phyloP scores from a whole-genome alignment of 2,113 vertebrate species.

The Catharus bicknelli region DNA sequence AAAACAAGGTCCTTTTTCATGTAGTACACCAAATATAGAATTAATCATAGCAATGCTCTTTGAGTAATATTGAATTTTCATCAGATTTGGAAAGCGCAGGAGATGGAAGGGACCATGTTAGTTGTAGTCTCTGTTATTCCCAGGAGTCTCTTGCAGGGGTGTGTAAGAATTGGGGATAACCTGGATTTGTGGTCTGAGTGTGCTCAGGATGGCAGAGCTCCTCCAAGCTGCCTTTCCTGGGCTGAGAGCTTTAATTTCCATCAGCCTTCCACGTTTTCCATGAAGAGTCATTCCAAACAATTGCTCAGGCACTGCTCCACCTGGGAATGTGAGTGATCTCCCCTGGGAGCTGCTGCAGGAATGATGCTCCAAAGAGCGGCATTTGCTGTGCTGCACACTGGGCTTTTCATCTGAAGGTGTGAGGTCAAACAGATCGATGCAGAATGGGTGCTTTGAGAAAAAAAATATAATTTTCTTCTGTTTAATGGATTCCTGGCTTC shows the following conservation, averaged over 20 bases:
- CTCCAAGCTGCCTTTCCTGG: background rate
- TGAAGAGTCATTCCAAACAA: background rate
- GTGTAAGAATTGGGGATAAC: background rate
- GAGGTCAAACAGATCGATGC: background rate
- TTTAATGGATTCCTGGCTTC: background rate
- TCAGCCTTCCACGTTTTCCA: background rate
- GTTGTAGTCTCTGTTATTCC: background rate
- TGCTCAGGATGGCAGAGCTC: background rate
- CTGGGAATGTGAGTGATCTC: background rate
- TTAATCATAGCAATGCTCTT: background rate
- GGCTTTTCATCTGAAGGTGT: background rate
- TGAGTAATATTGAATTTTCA: background rate
- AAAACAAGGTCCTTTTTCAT: background rate
- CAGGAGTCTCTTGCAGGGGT: background rate
- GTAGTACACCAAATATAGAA: background rate
- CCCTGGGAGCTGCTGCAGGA: background rate
- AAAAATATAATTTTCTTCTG: background rate
- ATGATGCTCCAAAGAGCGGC: background rate
- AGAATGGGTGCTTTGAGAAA: background rate
- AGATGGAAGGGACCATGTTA: background rate
- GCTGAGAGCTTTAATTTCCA: background rate
- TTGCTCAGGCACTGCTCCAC: background rate
- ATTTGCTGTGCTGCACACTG: background rate
- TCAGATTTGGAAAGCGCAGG: background rate
- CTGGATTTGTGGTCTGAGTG: background rate